Base-by-base conservation (phyloP, 2,797 vertebrate genomes). In the Sciurus carolinensis region DNA sequence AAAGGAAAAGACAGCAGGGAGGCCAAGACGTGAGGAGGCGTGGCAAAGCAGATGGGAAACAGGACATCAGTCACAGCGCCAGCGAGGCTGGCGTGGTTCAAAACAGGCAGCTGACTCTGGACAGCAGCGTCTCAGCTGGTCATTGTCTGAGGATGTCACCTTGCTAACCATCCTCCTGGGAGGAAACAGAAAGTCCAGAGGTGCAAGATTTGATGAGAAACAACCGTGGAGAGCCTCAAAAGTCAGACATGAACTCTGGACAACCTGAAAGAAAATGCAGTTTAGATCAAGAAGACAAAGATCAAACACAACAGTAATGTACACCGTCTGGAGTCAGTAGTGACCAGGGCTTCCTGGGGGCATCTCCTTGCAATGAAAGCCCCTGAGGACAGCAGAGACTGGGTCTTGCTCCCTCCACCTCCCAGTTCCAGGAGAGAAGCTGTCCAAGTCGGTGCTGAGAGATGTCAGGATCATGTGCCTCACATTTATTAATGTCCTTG, bases 221-320 rank as follows among this genome's bases (percentile, higher is more conserved):
- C 30, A 47, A 36, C 3, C 28, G 0, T 28, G 1, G 44, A 57
- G 1, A 4, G 11, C 20, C 7, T 67, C 36, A 8, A 59, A 62
- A 66, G 8, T 7, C 44, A 28, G 9, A 30, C 15, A 1, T 0
- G 11, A 50, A 9, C 54, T n/a, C 0, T 2, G 8, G 24, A 33
- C n/a, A 82, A 17, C 22, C 81, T 42, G 52, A 84, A 81, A n/a
- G 22, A 33, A 83, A 86, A 87, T 0, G 6, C 1, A 12, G 42
- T 62, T 52, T 39, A 4, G 28, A 9, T 12, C 9, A 89, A 67
- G 17, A 85, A 30, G 52, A 52, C 2, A 30, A 13, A 7, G 3
- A 2, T 28, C 12, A 36, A 20, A 71, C 5, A 20, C 42, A n/a
- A 18, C 0, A 62, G 44, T 39, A 2, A 10, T 5, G 10, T 76